phyloP scores from a whole-genome alignment of 2,888 invertebrate species.

The Melitaea athalia region DNA sequence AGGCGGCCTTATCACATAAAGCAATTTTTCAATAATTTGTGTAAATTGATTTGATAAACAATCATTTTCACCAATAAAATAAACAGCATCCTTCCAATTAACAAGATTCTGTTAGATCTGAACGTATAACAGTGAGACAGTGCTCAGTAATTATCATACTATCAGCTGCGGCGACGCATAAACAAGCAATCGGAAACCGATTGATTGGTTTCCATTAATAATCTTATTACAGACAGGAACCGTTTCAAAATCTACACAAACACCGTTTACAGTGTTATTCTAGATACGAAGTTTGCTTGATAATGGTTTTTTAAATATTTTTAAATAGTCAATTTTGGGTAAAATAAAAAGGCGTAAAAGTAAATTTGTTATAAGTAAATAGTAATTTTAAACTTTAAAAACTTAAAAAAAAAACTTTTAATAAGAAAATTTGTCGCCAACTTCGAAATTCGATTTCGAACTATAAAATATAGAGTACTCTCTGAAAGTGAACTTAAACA shows the following conservation, averaged over 20 bases:
- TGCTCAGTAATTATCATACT: conserved; percentile 3
- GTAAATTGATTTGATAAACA: no score
- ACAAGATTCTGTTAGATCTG: conserved; percentile 5
- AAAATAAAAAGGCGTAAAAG: no score
- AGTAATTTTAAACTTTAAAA: no score
- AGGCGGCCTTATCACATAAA: no score
- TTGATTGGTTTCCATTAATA: conserved; percentile 43
- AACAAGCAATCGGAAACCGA: conserved; percentile 36
- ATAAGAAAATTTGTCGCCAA: neutral
- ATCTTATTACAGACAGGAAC: conserved; percentile 28
- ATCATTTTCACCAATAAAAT: neutral
- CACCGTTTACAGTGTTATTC: neutral
- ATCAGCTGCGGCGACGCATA: neutral
- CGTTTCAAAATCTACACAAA: neutral
- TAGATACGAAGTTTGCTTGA: neutral
- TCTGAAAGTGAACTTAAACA: neutral
- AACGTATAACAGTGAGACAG: conserved; percentile 2
- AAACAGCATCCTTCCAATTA: neutral
- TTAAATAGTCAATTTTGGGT: no score
- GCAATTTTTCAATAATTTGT: no score
- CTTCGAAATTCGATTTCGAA: no score
- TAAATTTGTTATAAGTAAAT: no score
- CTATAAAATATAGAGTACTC: neutral
- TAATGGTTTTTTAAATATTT: neutral
- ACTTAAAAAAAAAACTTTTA: neutral